These are phyloP conservation scores for Euzophera pinguis DNA, from an alignment of 2,888 invertebrate species.

Conservation along the genomic window DNA sequence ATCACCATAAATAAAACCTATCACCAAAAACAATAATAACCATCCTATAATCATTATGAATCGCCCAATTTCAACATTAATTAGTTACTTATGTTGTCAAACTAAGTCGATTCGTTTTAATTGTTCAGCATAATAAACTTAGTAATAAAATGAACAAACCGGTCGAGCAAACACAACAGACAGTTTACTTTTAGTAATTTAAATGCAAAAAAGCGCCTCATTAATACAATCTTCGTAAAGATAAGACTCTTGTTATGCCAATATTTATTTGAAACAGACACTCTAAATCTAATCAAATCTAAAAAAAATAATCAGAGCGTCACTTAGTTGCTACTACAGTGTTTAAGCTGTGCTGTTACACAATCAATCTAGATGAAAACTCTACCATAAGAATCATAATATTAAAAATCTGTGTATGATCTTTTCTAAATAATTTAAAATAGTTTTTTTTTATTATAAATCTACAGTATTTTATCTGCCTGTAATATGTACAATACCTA, in stretches of 20 bases:
- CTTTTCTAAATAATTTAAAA: no score
- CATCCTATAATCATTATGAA: slow-evolving; percentile 16
- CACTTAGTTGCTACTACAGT: no score
- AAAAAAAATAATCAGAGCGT: no score
- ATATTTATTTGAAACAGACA: slow-evolving; percentile 6
- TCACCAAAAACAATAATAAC: not conserved
- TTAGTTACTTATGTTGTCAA: slow-evolving; percentile 36
- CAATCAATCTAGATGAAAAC: no score
- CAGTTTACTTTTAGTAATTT: slow-evolving; percentile 18
- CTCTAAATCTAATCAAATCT: no score
- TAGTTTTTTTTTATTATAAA: no score
- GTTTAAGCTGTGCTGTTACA: no score
- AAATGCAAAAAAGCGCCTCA: slow-evolving; percentile 19
- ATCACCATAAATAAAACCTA: not conserved
- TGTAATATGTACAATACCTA: no score
- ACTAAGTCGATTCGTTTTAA: slow-evolving; percentile 43
- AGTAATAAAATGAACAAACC: slow-evolving; percentile 40
- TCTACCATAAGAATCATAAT: no score
- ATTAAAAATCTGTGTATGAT: no score
- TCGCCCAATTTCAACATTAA: slow-evolving; percentile 26
- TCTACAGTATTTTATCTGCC: no score
- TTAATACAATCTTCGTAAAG: slow-evolving; percentile 18
- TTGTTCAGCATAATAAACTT: slow-evolving; percentile 52
- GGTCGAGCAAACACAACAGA: slow-evolving; percentile 22
- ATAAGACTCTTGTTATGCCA: slow-evolving; percentile 7